phyloP scores from a whole-genome alignment of 2,888 invertebrate species.

The Cistogaster globosa region DNA sequence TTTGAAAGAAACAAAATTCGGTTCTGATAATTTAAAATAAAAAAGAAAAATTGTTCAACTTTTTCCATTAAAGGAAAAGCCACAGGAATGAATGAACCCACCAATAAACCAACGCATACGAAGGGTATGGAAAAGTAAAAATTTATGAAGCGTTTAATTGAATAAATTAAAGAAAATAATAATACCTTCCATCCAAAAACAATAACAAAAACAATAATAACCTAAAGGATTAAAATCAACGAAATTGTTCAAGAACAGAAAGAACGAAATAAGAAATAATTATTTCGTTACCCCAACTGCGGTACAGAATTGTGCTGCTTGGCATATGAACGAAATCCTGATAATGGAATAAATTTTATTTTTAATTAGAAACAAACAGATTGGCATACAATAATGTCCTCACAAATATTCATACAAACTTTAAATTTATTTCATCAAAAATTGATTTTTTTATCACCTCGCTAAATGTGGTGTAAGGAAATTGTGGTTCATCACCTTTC shows the following conservation, averaged over 20 bases:
- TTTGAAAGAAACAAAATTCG: constrained; percentile 22
- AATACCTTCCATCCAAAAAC: constrained; percentile 63
- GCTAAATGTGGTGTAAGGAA: constrained; percentile 44
- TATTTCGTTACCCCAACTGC: constrained; percentile 13
- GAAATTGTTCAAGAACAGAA: constrained; percentile 46
- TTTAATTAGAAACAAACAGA: constrained; percentile 65
- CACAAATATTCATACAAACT: constrained; percentile 47
- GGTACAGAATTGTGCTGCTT: not conserved
- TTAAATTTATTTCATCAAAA: constrained; percentile 55
- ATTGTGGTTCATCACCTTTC: no score
- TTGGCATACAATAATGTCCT: constrained; percentile 35
- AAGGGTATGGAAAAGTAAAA: constrained; percentile 77
- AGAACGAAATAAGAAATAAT: constrained; percentile 6
- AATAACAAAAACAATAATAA: constrained; percentile 50
- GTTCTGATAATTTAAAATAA: constrained; percentile 3
- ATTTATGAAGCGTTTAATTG: constrained; percentile 82
- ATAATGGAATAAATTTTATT: constrained; percentile 33
- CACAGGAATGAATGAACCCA: constrained; percentile 76
- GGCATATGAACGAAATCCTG: not conserved
- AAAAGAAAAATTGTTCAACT: constrained; percentile 73
- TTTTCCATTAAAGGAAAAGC: constrained; percentile 77
- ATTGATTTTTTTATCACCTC: constrained; percentile 68
- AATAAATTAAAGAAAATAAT: constrained; percentile 82
- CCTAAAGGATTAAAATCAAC: constrained; percentile 64
- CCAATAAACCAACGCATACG: not conserved